Evolutionary conservation across 1,140 invertebrate genomes (phyloP).

Genomic region (Steinernema khuongi): DNA sequence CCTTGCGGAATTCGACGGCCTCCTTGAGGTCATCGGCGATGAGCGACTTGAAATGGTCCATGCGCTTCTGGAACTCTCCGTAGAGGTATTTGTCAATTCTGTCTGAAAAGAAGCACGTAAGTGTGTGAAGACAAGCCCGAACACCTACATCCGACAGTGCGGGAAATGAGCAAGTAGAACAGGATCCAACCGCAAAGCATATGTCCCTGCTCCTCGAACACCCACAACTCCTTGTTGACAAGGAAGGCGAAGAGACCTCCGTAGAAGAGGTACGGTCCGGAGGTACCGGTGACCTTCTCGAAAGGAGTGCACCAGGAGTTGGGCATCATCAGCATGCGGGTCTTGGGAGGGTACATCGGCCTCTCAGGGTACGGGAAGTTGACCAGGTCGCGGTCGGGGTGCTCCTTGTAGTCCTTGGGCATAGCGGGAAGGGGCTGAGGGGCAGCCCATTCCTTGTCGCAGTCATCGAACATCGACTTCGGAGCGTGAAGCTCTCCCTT

Average conservation of each 20-base stretch:
- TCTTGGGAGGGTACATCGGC: constrained; percentile 54
- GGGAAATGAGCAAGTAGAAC: constrained; percentile 45
- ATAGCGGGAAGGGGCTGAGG: constrained; percentile 48
- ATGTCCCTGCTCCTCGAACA: constrained; percentile 55
- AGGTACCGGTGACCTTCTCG: constrained; percentile 55
- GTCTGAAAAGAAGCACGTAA: constrained; percentile 33
- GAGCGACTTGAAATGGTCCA: constrained; percentile 46
- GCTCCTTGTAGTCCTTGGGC: constrained; percentile 55
- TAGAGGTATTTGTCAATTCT: constrained; percentile 46
- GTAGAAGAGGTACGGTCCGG: constrained; percentile 54
- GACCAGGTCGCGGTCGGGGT: constrained; percentile 54
- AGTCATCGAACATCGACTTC: constrained; percentile 54
- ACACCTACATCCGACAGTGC: constrained; percentile 45
- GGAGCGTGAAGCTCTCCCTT: constrained; percentile 49
- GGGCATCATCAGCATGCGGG: constrained; percentile 50
- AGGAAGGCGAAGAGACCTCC: constrained; percentile 52
- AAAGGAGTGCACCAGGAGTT: constrained; percentile 56
- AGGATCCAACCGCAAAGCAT: constrained; percentile 49
- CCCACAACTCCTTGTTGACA: constrained; percentile 55
- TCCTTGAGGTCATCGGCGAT: constrained; percentile 57
- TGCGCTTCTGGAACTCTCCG: constrained; percentile 34
- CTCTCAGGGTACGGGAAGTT: constrained; percentile 55
- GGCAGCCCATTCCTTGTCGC: constrained; percentile 50
- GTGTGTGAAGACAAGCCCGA: constrained; percentile 20
- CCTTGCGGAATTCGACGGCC: constrained; percentile 57